A percentile compares a stretch with the other conserved stretches of the same genome.
Evolutionary conservation across 1,140 invertebrate genomes (phyloP).

Genomic region (Gyrodactylus salaris): DNA sequence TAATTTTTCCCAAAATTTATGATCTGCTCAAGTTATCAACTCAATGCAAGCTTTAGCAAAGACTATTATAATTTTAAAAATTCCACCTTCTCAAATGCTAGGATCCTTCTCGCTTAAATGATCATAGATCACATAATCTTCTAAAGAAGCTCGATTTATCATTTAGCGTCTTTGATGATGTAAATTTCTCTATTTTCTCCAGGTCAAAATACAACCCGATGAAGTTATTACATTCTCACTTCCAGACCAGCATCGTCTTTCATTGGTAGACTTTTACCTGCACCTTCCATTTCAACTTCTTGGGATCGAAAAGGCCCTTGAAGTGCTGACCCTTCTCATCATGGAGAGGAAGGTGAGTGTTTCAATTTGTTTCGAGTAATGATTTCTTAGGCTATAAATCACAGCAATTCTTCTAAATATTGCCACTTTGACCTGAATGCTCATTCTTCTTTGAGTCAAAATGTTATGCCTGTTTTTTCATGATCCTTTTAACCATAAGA

Average conservation of each 20-base stretch:
- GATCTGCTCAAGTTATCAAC: no score
- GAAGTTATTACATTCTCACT: conserved; percentile 34
- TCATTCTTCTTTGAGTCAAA: no score
- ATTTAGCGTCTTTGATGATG: no score
- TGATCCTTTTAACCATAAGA: no score
- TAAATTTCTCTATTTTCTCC: not conserved
- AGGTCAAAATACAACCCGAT: not conserved
- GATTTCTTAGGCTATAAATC: not conserved
- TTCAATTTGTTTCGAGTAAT: not conserved
- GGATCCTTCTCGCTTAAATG: no score
- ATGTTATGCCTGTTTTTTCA: no score
- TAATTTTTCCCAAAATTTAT: no score
- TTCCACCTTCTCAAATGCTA: no score
- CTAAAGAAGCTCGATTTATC: no score
- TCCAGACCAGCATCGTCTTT: conserved; percentile 61
- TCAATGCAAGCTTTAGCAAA: no score
- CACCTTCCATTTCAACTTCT: conserved; percentile 87
- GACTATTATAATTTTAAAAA: no score
- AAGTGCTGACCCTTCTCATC: conserved; percentile 67
- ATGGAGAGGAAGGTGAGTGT: conserved; percentile 61
- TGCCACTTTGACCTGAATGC: not conserved
- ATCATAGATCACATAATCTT: no score
- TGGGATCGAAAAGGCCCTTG: conserved; percentile 75
- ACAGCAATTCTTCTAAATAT: not conserved
- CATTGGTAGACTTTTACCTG: conserved; percentile 77